These are phyloP conservation scores for Tauraco hartlaubi DNA, from an alignment of 2,797 vertebrate species.

Conservation along the genomic window DNA sequence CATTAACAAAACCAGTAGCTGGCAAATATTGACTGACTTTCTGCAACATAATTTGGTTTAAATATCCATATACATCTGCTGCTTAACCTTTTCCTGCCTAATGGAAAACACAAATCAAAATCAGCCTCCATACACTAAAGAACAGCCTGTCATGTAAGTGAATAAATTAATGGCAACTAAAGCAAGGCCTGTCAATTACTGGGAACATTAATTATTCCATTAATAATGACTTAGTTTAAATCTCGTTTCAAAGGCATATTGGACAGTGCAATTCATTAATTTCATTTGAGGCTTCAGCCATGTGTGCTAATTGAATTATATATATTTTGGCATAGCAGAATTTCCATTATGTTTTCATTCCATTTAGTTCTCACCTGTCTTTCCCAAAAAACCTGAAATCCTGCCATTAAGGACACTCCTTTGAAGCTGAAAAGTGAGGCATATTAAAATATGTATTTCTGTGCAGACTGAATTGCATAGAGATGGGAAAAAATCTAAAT, in stretches of 20 bases:
- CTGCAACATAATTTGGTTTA: background rate
- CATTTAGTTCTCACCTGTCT: constrained; percentile 45
- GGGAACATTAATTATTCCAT: constrained; percentile 69
- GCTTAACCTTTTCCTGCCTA: constrained; percentile 4
- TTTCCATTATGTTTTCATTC: constrained; percentile 47
- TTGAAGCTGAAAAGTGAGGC: background rate
- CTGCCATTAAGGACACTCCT: background rate
- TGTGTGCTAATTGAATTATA: constrained; percentile 64
- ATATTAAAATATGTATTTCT: constrained; percentile 13
- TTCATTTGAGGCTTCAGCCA: constrained; percentile 50
- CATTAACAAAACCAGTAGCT: background rate
- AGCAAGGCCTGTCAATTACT: constrained; percentile 61
- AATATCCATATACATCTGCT: background rate
- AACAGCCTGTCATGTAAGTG: constrained; percentile 4
- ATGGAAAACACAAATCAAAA: background rate
- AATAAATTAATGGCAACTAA: constrained; percentile 51
- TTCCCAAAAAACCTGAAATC: background rate
- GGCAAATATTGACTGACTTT: background rate
- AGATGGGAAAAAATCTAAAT: background rate
- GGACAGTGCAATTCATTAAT: constrained; percentile 64
- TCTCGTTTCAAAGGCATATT: constrained; percentile 62
- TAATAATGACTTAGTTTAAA: constrained; percentile 64
- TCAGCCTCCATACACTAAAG: background rate
- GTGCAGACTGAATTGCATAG: background rate
- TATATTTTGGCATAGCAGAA: constrained; percentile 16